A percentile compares a stretch with the other conserved stretches of the same genome.
phyloP scores from a whole-genome alignment of 2,888 invertebrate genomes.

The Eupithecia dodoneata region DNA sequence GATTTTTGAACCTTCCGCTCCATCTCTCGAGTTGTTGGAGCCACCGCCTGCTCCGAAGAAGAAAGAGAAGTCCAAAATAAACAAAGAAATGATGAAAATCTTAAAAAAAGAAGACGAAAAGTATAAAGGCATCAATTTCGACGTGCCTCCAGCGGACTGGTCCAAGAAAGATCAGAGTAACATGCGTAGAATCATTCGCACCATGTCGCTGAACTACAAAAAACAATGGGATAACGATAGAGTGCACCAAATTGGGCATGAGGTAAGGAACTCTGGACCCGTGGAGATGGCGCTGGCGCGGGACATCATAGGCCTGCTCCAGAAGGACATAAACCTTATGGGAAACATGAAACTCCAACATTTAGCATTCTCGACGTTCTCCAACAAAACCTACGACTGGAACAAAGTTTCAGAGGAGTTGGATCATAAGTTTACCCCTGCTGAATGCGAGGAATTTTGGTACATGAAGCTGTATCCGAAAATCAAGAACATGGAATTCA shows the following conservation, averaged over 20 bases:
- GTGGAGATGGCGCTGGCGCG: conserved; percentile 6
- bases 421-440: conserved; percentile 15
- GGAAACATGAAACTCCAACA: conserved; percentile 13
- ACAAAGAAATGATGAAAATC: conserved; percentile 8
- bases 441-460: conserved; percentile 28
- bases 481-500: conserved; percentile 21
- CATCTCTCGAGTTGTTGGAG: background rate
- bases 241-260: background rate
- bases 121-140: conserved; percentile 17
- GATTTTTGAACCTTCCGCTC: background rate
- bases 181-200: conserved; percentile 22
- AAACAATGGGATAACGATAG: background rate
- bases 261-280: background rate
- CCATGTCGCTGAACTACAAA: conserved; percentile 7
- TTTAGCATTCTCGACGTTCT: conserved; percentile 25
- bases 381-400: conserved; percentile 18
- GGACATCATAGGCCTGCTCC: conserved; percentile 16
- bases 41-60: background rate
- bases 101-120: conserved; percentile 20
- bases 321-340: conserved; percentile 20
- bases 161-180: conserved; percentile 15
- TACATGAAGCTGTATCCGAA: conserved; percentile 25
- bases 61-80: background rate
- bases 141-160: conserved; percentile 12
- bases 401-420: conserved; percentile 6